A percentile compares a stretch with the other conserved stretches of the same genome.
phyloP scores from a whole-genome alignment of 2,113 vertebrate species.

The Ondatra zibethicus region DNA sequence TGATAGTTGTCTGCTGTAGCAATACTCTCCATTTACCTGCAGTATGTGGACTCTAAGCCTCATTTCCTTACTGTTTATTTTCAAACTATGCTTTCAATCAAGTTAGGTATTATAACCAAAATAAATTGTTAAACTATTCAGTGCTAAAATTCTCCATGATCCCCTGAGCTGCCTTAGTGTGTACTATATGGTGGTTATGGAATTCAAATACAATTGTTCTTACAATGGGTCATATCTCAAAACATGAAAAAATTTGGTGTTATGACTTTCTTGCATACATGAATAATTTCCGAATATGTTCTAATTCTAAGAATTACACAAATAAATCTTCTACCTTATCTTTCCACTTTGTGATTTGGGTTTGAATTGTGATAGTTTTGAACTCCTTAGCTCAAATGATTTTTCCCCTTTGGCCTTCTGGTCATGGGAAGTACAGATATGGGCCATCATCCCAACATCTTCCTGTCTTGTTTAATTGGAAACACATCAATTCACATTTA shows the following conservation, averaged over 20 bases:
- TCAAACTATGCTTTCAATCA: neutral
- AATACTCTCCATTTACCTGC: neutral
- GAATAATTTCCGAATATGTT: neutral
- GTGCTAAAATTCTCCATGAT: neutral
- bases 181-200: neutral
- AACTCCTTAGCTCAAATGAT: neutral
- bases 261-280: neutral
- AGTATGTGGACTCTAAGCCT: neutral
- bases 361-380: neutral
- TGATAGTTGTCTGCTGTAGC: neutral
- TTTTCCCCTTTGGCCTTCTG: neutral
- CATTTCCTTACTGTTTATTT: neutral
- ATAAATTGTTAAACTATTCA: neutral
- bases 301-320: neutral
- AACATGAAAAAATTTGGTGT: neutral
- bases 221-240: neutral
- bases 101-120: neutral
- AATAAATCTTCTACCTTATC: neutral
- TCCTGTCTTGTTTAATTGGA: neutral
- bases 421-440: neutral
- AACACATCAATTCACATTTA: neutral
- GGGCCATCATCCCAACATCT: neutral
- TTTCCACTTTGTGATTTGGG: neutral
- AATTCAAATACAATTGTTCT: neutral
- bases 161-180: accelerated